Evolutionary conservation across 2,113 vertebrate species (phyloP).

Genomic region (Tenrec ecaudatus): DNA sequence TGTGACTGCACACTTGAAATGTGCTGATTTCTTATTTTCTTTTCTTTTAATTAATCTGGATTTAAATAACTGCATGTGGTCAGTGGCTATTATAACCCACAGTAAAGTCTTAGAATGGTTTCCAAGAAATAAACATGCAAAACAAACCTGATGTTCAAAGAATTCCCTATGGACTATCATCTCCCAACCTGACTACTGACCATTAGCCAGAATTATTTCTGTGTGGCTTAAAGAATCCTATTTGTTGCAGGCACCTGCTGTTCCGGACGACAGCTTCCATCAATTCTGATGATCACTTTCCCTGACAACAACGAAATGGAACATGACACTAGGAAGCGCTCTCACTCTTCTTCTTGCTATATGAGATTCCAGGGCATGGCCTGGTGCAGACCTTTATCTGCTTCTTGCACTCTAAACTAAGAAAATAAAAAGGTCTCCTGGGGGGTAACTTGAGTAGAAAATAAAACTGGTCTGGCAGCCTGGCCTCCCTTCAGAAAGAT

Average conservation of each 20-base stretch:
- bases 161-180: not conserved
- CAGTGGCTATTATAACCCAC: not conserved
- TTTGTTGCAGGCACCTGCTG: constrained; percentile 37
- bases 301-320: constrained; percentile 27
- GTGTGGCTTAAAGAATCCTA: not conserved
- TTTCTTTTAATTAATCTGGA: constrained; percentile 26
- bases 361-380: constrained; percentile 19
- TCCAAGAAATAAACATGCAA: constrained; percentile 23
- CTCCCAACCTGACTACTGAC: not conserved
- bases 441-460: constrained; percentile 28
- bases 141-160: not conserved
- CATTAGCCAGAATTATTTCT: not conserved
- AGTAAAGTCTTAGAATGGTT: not conserved
- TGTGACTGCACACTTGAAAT: not conserved
- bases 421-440: constrained; percentile 51
- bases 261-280: not conserved
- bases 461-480: constrained; percentile 27
- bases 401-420: constrained; percentile 51
- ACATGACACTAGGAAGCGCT: constrained; percentile 27
- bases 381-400: constrained; percentile 10
- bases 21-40: not conserved
- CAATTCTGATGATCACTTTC: not conserved
- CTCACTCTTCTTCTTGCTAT: constrained; percentile 7
- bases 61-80: not conserved
- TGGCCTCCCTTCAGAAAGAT: constrained; percentile 25